A percentile compares a stretch with the other conserved stretches of the same genome.
phyloP scores from a whole-genome alignment of 2,113 vertebrate species.

The Phaethon lepturus region DNA sequence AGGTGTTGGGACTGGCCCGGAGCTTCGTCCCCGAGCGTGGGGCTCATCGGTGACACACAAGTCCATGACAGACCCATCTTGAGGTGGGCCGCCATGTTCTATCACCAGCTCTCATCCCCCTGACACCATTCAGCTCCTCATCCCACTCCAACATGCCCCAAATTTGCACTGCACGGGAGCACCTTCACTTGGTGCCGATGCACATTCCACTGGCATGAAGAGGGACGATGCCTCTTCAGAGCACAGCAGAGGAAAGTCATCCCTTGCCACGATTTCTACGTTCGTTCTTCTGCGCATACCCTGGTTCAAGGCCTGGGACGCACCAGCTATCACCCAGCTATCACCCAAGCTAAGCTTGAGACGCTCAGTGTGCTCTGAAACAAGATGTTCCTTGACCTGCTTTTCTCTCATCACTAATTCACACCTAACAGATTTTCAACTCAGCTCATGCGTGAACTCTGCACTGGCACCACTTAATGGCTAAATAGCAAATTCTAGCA shows the following conservation, averaged over 20 bases:
- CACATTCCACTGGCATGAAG: background rate
- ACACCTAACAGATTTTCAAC: slow-evolving; percentile 24
- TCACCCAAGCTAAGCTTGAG: fast-evolving
- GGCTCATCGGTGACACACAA: background rate
- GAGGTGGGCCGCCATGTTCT: background rate
- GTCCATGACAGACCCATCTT: background rate
- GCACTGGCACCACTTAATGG: background rate
- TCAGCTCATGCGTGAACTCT: slow-evolving; percentile 26
- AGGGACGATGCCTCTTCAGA: background rate
- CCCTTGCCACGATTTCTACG: background rate
- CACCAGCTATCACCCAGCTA: fast-evolving
- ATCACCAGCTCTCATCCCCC: background rate
- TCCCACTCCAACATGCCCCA: background rate
- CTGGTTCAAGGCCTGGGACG: background rate
- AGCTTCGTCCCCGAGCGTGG: background rate
- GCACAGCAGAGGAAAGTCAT: background rate
- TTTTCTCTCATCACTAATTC: slow-evolving; percentile 64
- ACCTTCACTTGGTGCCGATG: background rate
- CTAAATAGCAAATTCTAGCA: slow-evolving; percentile 40
- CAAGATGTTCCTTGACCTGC: background rate
- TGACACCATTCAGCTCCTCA: background rate
- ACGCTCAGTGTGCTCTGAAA: background rate
- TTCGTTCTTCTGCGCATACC: background rate
- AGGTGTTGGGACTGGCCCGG: background rate
- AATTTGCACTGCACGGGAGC: fast-evolving